Conservation (phyloP, 2,113 vertebrate genomes). For the Sinocyclocheilus grahami region DNA sequence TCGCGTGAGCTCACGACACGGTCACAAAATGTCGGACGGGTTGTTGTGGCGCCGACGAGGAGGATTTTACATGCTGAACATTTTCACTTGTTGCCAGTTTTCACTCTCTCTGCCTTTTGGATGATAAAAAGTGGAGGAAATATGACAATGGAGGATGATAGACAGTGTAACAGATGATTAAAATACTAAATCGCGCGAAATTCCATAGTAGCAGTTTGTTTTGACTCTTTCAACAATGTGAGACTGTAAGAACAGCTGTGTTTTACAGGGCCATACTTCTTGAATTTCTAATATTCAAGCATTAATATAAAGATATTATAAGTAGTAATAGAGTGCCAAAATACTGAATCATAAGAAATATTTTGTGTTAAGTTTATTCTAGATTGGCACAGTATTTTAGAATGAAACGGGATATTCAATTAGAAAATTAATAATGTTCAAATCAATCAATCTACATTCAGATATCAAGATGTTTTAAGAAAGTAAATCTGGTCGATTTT, state of each 20-base stretch:
- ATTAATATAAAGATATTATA: not conserved
- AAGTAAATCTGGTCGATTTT: not conserved
- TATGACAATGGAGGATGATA: not conserved
- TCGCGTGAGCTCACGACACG: not conserved
- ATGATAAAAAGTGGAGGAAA: not conserved
- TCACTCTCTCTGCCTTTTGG: not conserved
- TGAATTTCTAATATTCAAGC: not conserved
- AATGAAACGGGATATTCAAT: not conserved
- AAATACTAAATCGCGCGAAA: not conserved
- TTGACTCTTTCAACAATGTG: not conserved
- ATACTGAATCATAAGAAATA: not conserved
- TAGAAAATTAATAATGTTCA: not conserved
- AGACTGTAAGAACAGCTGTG: not conserved
- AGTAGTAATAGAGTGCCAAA: not conserved
- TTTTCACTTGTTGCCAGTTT: not conserved
- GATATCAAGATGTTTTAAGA: not conserved
- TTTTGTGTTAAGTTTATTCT: not conserved
- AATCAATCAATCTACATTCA: not conserved
- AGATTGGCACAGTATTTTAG: not conserved
- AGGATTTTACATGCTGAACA: not conserved
- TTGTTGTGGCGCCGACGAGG: not conserved
- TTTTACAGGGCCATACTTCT: not conserved
- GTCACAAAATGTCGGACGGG: conserved; percentile 14
- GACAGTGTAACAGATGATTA: not conserved
- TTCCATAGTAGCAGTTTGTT: not conserved